Evolutionary conservation across 2,113 vertebrate species (phyloP), one percentile per base, ranked within the genome.

Genomic region (Aspidoscelis tigris): DNA sequence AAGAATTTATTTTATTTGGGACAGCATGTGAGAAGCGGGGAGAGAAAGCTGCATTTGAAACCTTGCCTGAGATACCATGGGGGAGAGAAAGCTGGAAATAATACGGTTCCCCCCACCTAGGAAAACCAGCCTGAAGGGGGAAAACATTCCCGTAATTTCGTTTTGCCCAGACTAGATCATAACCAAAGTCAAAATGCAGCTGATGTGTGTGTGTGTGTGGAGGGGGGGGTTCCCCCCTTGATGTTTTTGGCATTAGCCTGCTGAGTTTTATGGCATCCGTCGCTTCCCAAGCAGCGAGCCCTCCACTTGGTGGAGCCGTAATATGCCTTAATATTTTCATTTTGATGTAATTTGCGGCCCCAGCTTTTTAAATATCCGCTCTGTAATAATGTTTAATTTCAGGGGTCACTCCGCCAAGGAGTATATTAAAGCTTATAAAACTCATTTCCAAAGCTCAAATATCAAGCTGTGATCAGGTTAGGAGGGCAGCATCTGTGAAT

Each of bases 371-470:
- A 99, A 99, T 99, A 99, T 99, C 99, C 97, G 97, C 98, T 99
- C 97, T 98, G 98, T 99, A 99, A 99, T 99, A 99, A 99, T 99
- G 99, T 99, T 99, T 99, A 99, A 99, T 99, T 99, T 99, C 98
- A 99, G 98, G 98, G 98, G 98, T 99, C 98, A 99, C 97, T 99
- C 98, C 97, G 94, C 97, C 97, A 98, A 98, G 98, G 98, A 99
- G 98, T 99, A 99, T 99, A 99, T 99, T 99, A 99, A 99, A 98
- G 98, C 98, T 98, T 97, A 99, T 99, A 99, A 99, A 99, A 99
- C 98, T 99, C 98, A 99, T 99, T 99, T 99, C 97, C 98, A 98
- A 98, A 98, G 98, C 98, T 98, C 98, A 99, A 99, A 99, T 99
- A 99, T 99, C 98, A 97, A 97, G 97, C 98, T 97, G 97, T 99